These are phyloP conservation scores for Phalacrocorax brasilianus DNA, from an alignment of 2,113 vertebrate genomes.

Conservation along the genomic window DNA sequence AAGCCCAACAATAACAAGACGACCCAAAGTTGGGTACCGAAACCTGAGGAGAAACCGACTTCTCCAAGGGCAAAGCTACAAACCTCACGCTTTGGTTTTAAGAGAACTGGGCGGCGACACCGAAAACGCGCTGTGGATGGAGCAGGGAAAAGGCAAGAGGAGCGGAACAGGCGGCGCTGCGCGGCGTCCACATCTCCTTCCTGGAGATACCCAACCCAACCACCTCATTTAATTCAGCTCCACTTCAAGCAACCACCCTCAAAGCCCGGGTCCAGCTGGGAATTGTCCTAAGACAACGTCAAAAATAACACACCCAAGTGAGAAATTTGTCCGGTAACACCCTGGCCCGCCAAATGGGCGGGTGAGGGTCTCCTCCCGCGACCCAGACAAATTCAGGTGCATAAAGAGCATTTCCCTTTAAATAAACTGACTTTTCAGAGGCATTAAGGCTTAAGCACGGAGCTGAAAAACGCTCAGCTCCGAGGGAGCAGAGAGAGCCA, in stretches of 20 bases:
- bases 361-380: rapidly evolving
- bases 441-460: rapidly evolving
- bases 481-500: too few species aligned
- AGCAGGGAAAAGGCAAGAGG: not conserved
- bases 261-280: not conserved
- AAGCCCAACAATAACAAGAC: not conserved
- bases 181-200: rapidly evolving
- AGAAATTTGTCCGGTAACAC: not conserved
- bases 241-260: too few species aligned
- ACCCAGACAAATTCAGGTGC: rapidly evolving
- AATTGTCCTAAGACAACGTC: rapidly evolving
- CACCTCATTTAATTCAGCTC: not conserved
- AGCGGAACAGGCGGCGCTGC: rapidly evolving
- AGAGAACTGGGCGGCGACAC: not conserved
- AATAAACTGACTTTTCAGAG: not conserved
- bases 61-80: not conserved
- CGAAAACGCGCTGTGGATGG: rapidly evolving
- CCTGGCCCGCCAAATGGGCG: rapidly evolving
- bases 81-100: not conserved
- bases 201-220: not conserved
- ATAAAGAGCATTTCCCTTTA: not conserved
- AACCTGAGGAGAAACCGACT: not conserved
- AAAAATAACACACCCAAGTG: not conserved
- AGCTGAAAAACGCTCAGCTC: not conserved
- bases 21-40: not conserved